Conservation (phyloP, 37 sponge, comb jelly and placozoan genomes). For the Aphrocallistes beatrix region DNA sequence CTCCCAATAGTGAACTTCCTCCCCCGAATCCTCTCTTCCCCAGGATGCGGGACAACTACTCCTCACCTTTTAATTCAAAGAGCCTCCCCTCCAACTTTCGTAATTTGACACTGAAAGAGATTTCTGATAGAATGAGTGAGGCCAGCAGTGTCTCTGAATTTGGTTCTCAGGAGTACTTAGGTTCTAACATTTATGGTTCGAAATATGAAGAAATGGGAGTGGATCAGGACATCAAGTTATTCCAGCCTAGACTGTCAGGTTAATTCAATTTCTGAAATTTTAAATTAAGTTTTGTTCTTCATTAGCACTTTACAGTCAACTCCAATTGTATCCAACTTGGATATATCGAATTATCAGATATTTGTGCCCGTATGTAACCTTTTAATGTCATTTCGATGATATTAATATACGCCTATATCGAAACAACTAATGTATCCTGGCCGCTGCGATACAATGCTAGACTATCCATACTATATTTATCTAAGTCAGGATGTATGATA, state of each 20-base stretch:
- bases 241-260: background rate
- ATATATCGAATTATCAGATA: too few species aligned
- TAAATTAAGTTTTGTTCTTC: too few species aligned
- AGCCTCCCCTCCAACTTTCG: slow-evolving; percentile 4
- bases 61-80: background rate
- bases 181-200: background rate
- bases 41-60: background rate
- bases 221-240: background rate
- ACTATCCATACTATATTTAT: too few species aligned
- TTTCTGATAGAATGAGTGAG: background rate
- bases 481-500: too few species aligned
- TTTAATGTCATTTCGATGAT: too few species aligned
- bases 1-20: background rate
- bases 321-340: too few species aligned
- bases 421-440: too few species aligned
- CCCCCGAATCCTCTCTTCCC: background rate
- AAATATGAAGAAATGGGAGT: background rate
- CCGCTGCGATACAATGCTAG: too few species aligned
- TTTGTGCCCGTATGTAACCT: too few species aligned
- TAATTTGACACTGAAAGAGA: background rate
- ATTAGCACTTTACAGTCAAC: too few species aligned
- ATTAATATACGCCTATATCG: too few species aligned
- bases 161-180: background rate
- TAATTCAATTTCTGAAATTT: too few species aligned
- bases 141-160: background rate